Evolutionary conservation across 2,797 vertebrate species (phyloP).

Genomic region (Gymnodraco acuticeps): DNA sequence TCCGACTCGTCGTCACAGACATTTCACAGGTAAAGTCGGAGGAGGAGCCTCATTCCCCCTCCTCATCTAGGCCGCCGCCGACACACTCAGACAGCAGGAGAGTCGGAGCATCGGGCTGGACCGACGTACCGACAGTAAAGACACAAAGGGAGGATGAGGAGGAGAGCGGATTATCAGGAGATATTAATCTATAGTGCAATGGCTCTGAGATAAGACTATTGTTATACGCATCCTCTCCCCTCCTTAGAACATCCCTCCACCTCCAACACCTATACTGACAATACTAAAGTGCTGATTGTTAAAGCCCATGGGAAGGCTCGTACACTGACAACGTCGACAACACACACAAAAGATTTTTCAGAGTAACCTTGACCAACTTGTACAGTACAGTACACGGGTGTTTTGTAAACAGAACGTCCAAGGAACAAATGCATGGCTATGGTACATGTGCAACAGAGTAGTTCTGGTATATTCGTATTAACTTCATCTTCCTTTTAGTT

Average conservation of each 20-base stretch:
- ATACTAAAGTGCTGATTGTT: constrained; percentile 86
- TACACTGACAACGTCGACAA: constrained; percentile 70
- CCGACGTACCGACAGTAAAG: constrained; percentile 57
- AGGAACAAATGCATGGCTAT: constrained; percentile 75
- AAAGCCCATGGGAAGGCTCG: constrained; percentile 63
- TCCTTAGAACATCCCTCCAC: constrained; percentile 51
- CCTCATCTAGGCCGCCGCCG: not conserved
- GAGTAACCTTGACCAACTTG: constrained; percentile 61
- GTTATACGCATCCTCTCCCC: constrained; percentile 51
- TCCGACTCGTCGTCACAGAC: not conserved
- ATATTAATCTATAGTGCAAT: constrained; percentile 72
- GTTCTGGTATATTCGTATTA: constrained; percentile 65
- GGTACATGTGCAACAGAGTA: constrained; percentile 79
- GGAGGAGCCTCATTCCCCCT: constrained; percentile 6
- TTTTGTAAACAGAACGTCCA: constrained; percentile 73
- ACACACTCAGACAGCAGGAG: constrained; percentile 8
- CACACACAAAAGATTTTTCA: constrained; percentile 67
- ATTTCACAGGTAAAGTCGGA: constrained; percentile 23
- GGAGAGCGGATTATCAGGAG: constrained; percentile 51
- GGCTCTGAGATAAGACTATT: constrained; percentile 61
- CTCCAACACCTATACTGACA: constrained; percentile 55
- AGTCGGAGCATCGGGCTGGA: constrained; percentile 29
- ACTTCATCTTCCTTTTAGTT: constrained; percentile 74
- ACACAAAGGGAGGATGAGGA: constrained; percentile 45
- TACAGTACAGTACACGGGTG: constrained; percentile 62